phyloP scores from a whole-genome alignment of 1,140 invertebrate species.

The Diploscapter pachys region DNA sequence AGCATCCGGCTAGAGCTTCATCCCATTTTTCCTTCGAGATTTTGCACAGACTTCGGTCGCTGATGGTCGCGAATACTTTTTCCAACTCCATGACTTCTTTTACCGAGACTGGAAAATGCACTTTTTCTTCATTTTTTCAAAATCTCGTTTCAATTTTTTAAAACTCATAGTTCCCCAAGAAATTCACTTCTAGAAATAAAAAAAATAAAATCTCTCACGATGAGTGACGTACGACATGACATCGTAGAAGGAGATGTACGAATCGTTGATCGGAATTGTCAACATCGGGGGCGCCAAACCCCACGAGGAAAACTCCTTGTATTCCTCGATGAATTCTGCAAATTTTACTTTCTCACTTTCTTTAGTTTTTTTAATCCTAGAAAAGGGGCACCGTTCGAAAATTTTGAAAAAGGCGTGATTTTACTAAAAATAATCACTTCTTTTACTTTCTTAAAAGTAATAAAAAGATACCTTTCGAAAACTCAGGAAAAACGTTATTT shows the following conservation, averaged over 20 bases:
- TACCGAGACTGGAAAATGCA: constrained; percentile 26
- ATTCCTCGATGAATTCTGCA: constrained; percentile 29
- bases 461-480: background rate
- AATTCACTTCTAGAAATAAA: background rate
- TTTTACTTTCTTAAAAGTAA: background rate
- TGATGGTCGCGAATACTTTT: constrained; percentile 32
- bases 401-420: background rate
- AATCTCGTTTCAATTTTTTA: background rate
- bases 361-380: background rate
- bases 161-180: background rate
- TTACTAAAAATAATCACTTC: background rate
- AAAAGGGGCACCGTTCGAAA: background rate
- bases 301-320: constrained; percentile 31
- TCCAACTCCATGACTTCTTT: constrained; percentile 30
- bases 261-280: constrained; percentile 29
- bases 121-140: background rate
- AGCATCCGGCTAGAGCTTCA: constrained; percentile 14
- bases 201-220: constrained; percentile 19
- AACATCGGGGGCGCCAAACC: constrained; percentile 22
- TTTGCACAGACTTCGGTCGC: constrained; percentile 25
- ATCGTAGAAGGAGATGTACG: constrained; percentile 33
- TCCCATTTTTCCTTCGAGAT: constrained; percentile 20
- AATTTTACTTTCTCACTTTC: background rate
- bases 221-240: constrained; percentile 36
- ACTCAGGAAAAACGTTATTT: background rate